Base-by-base conservation (phyloP, 2,797 vertebrate genomes). In the Aldrovandia affinis region DNA sequence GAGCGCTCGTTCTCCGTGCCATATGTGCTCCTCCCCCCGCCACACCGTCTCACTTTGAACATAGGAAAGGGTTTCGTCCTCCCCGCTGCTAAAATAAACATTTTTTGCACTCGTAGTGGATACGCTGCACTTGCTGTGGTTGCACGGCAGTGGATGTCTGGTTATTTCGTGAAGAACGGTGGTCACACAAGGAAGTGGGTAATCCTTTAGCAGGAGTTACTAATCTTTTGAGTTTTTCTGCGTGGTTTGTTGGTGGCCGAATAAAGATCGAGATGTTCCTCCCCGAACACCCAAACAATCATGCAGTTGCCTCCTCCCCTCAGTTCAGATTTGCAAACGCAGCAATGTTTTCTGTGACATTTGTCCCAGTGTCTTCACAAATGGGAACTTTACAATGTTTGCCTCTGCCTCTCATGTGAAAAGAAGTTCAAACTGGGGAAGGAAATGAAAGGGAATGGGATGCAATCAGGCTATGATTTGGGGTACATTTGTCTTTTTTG, bases 1-100 rank as follows among this genome's bases (percentile, higher is more conserved):
- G 79, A 30, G 9, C 28, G 20, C 52, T 30, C 28, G 15, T 81
- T 33, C 47, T 28, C 22, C n/a, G 39, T 15, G 36, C 30, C 80
- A 61, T n/a, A 44, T 7, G 22, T 65, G 25, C 30, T 68, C 28
- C 61, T 82, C 59, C 2, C 55, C 59, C 61, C 15, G n/a, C 78
- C 78, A 36, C 15, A 15, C 78, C 47, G 18, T 33, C 78, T 57
- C 47, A 57, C 78, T 52, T 57, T 57, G 52, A 55, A 36, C 18
- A 22, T n/a, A 55, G 78, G 52, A 80, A 70, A 57, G 77, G 44
- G 44, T 36, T 36, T 28, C n/a, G 30, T 80, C 73, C 73, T 77
- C 57, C 78, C 78, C 57, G 15, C 54, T 80, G 50, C 54, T 20
- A 39, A 36, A 18, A 57, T 33, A 36, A 55, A 79, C 10, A 28